Conservation (phyloP, 2,797 vertebrate genomes). For the Hirundo rustica region DNA sequence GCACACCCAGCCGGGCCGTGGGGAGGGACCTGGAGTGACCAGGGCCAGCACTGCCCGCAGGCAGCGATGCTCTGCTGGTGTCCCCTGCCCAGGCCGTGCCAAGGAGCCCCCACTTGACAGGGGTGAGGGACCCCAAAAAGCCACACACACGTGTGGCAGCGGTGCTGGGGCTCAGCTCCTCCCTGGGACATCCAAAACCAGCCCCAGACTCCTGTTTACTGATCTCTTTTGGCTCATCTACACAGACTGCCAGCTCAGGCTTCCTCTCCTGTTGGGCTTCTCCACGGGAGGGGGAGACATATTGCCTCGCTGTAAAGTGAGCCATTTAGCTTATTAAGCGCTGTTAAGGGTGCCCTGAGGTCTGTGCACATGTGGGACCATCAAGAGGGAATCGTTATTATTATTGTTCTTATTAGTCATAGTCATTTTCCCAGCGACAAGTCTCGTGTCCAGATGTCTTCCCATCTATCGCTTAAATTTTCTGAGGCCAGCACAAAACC, state of each 20-base stretch:
- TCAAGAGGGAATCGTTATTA: constrained; percentile 23
- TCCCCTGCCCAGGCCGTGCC: background rate
- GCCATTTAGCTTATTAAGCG: constrained; percentile 32
- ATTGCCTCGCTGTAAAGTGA: background rate
- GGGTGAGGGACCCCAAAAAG: fast-evolving
- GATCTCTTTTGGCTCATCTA: background rate
- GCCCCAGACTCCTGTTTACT: fast-evolving
- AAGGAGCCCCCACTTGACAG: background rate
- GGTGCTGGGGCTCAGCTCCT: background rate
- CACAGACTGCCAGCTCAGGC: fast-evolving
- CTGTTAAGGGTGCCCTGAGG: constrained; percentile 34
- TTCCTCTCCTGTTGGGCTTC: background rate
- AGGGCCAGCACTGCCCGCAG: fast-evolving
- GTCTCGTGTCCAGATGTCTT: constrained; percentile 40
- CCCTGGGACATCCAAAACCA: background rate
- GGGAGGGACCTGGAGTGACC: background rate
- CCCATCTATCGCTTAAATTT: background rate
- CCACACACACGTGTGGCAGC: fast-evolving
- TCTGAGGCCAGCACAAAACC: background rate
- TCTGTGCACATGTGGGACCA: constrained; percentile 48
- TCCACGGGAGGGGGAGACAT: background rate
- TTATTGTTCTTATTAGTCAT: constrained; percentile 46
- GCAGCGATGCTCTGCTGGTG: fast-evolving
- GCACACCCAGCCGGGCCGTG: background rate
- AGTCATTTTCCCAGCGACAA: constrained; percentile 25